Conservation (phyloP, 1,140 invertebrate genomes). For the Brachystomella parvula region DNA sequence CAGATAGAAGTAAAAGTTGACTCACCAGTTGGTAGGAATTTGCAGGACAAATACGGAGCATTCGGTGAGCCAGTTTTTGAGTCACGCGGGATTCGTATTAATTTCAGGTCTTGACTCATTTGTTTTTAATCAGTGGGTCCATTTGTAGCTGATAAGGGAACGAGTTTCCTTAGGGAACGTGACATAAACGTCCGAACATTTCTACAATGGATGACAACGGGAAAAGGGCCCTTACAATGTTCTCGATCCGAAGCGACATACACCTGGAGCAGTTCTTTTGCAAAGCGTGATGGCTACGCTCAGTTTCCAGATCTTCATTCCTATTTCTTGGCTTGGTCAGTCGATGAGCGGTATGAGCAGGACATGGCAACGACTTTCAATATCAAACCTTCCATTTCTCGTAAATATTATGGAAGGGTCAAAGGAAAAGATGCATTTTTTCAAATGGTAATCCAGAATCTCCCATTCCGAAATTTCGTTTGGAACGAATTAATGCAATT, state of each 20-base stretch:
- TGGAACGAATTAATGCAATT: no score
- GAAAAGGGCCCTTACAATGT: not conserved
- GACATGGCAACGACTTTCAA: conserved; percentile 10
- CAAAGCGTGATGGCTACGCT: not conserved
- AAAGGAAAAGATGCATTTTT: conserved; percentile 27
- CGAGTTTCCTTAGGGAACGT: not conserved
- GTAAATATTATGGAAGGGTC: conserved; percentile 14
- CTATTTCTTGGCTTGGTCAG: conserved; percentile 17
- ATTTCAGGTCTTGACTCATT: not conserved
- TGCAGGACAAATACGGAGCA: conserved; percentile 29
- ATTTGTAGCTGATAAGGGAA: conserved; percentile 10
- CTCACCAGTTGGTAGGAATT: conserved; percentile 22
- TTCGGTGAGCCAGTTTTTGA: not conserved
- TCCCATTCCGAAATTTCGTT: no score
- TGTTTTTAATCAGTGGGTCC: conserved; percentile 17
- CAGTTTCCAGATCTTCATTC: conserved; percentile 19
- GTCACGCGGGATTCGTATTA: not conserved
- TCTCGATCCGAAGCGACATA: conserved; percentile 16
- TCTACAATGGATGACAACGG: conserved; percentile 6
- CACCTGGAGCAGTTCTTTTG: conserved; percentile 10
- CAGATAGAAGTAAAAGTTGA: conserved; percentile 12
- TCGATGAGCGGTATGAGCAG: not conserved
- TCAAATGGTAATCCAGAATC: conserved; percentile 28
- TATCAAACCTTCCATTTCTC: not conserved
- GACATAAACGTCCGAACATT: conserved; percentile 11